Evolutionary conservation across 1,140 invertebrate species (phyloP), one percentile per base, ranked within the genome.

Genomic region (Euura lappo): DNA sequence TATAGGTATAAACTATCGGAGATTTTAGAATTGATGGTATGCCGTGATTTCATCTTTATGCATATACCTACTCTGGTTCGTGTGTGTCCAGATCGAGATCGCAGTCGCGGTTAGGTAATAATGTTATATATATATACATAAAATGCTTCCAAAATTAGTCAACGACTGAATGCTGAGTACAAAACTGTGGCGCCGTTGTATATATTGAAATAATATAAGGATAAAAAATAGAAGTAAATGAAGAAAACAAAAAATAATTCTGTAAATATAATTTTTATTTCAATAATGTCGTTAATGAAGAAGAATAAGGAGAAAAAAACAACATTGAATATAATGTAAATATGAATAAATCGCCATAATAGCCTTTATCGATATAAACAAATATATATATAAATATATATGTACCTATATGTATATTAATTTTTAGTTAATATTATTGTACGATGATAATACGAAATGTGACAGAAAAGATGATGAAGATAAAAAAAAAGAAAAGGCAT

Each of bases 131-230:
- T 60, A 60, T 60, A 60, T 28, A 28, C 1, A 60, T 60, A 70
- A 72, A 65, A 77, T 75, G 71, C 74, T 75, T 77, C 74, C 76
- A 75, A 68, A 70, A 72, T 75, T 73, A 69, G 67, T 75, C 74
- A 70, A 44, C 44, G 67, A 77, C 74, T 77, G 74, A 77, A 73
- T 68, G 74, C 76, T 74, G 73, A 77, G 74, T 77, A 77, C 76
- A 77, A 77, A 77, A 64, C 46, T 68, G 67, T 44, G 67, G 67
- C 67, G 67, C 46, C 2, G 44, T 13, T 71, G 70, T 65, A 71
- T 44, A 65, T 44, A 72, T 44, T 8, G 46, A 47, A 45, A 66
- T 42, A 64, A 43, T 66, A 43, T 72, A n/a, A 45, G 42, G 28
- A 42, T 28, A 13, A 64, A 64, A 71, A 64, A 2, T 13, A 7